A percentile compares a stretch with the other conserved stretches of the same genome.
phyloP scores from a whole-genome alignment of 2,113 vertebrate genomes.

The Symphodus melops region DNA sequence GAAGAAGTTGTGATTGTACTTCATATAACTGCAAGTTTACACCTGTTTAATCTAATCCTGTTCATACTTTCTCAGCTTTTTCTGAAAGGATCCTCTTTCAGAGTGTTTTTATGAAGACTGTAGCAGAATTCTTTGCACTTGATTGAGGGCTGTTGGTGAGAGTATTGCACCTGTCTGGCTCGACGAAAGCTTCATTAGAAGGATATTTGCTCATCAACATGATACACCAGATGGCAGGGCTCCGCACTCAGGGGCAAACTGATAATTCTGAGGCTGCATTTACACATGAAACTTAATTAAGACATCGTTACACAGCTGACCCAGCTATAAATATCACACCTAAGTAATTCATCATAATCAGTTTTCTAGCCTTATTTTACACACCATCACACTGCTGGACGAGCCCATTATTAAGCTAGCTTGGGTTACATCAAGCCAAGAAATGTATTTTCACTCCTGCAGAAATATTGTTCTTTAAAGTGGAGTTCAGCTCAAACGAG shows the following conservation, averaged over 20 bases:
- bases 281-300: slow-evolving; percentile 50
- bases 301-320: slow-evolving; percentile 22
- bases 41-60: too few species aligned
- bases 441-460: too few species aligned
- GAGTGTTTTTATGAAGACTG: not conserved
- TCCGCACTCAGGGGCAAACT: slow-evolving; percentile 19
- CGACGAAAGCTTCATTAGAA: slow-evolving; percentile 47
- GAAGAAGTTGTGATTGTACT: too few species aligned
- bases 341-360: slow-evolving; percentile 13
- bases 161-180: slow-evolving; percentile 40
- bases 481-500: too few species aligned
- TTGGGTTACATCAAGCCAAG: not conserved
- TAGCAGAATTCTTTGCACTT: slow-evolving; percentile 5
- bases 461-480: too few species aligned
- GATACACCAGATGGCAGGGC: slow-evolving; percentile 33
- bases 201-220: slow-evolving; percentile 39
- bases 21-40: too few species aligned
- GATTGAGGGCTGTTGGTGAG: slow-evolving; percentile 35
- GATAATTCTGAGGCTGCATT: slow-evolving; percentile 47
- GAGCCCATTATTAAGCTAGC: not conserved
- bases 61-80: not conserved
- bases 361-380: slow-evolving; percentile 7
- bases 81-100: not conserved
- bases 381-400: not conserved
- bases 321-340: slow-evolving; percentile 44